Evolutionary conservation across 2,797 vertebrate genomes (phyloP).

Genomic region (Tiaroga cobitis): DNA sequence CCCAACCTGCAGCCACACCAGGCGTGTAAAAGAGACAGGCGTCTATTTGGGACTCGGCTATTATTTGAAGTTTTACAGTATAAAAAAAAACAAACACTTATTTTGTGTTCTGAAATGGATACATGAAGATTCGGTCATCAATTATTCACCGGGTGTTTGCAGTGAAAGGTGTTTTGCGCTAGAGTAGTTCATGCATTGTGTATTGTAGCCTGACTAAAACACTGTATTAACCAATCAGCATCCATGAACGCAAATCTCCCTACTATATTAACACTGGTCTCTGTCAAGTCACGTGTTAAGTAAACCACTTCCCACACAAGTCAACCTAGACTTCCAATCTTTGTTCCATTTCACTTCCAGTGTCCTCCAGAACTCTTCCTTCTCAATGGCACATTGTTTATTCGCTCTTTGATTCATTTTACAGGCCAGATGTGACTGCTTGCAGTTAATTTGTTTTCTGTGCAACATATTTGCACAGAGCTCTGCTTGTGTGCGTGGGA

Average conservation of each 20-base stretch:
- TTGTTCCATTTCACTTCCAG: constrained; percentile 18
- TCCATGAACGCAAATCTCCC: background rate
- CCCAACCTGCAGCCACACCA: too few species aligned
- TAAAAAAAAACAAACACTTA: too few species aligned
- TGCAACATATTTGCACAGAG: constrained; percentile 55
- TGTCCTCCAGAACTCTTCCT: constrained; percentile 40
- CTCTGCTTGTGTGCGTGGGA: constrained; percentile 59
- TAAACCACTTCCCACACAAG: background rate
- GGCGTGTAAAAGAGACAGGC: too few species aligned
- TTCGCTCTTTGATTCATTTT: constrained; percentile 44
- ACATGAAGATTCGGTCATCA: background rate
- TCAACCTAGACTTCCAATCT: background rate
- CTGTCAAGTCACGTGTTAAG: background rate
- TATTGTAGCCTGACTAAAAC: background rate
- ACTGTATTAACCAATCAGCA: background rate
- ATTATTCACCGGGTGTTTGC: background rate
- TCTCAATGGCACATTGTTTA: constrained; percentile 46
- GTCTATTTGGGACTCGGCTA: too few species aligned
- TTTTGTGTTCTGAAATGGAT: background rate
- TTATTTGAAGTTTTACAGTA: too few species aligned
- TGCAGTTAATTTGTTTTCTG: constrained; percentile 59
- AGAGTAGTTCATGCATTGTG: background rate
- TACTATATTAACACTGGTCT: constrained; percentile 7
- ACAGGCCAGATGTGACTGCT: constrained; percentile 56
- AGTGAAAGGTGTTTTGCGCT: background rate